Evolutionary conservation across 92 coral and sea anemone species (phyloP), one percentile per base, ranked within the genome.

Genomic region (Paragorgia papillata): DNA sequence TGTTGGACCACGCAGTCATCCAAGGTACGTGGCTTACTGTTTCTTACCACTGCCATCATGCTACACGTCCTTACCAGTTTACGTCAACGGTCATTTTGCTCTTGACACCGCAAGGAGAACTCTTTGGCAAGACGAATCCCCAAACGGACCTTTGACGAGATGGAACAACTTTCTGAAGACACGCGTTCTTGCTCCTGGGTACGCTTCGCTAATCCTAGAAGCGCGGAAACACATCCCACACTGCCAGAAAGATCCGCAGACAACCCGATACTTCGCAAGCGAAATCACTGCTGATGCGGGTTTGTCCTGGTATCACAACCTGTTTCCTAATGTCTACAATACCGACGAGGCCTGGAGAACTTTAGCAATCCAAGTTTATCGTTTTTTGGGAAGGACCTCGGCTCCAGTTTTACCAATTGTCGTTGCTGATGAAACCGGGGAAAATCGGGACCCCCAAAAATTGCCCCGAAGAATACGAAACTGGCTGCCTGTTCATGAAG

Each of bases 71-170:
- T 87, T 92, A 8, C 97, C 97, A 31, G 90, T 89, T 34, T 89
- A 85, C 46, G 76, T 92, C 58, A 92, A 92, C 77, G 97, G 97
- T 1, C 95, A 92, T 49, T 92, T 92, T 89, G 90, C 89, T 56
- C 61, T 89, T 29, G 87, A 89, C 56, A 81, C 80, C 35, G 85
- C 83, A 34, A 59, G 92, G 39, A 65, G 92, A 74, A 69, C 29
- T 50, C 85, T 89, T 0, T 89, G 90, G 97, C 77, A 60, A 33
- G 85, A 81, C 69, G 41, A 53, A 0, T 83, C 88, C 50, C 83
- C 53, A 40, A 80, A 83, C 13, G 95, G 75, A 29, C 86, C 20
- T 21, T 87, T 88, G 35, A 82, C 88, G 46, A 66, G 75, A 53
- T 91, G 97, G 97, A 91, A 91, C 44, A 69, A 57, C 32, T 18